Percentiles rank a stretch among this genome's conserved stretches.
These are phyloP conservation scores for Cremastinae sp. DNA, from an alignment of 2,888 invertebrate species.

Conservation along the genomic window DNA sequence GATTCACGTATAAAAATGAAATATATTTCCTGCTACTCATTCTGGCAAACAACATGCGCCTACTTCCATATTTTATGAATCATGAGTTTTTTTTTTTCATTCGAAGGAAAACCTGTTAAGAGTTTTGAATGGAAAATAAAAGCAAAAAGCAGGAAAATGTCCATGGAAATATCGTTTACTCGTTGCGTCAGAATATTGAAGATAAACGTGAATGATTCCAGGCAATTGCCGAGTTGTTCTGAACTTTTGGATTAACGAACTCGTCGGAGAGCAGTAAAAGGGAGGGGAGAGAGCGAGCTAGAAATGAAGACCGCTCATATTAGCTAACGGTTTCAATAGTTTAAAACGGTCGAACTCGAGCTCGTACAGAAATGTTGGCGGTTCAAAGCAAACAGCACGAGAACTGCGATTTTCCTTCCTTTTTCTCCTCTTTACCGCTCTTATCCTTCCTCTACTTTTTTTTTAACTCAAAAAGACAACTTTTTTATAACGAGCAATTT, in stretches of 20 bases:
- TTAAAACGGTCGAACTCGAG: constrained; percentile 47
- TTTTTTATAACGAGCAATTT: constrained; percentile 71
- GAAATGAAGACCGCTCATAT: constrained; percentile 48
- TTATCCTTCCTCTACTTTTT: constrained; percentile 40
- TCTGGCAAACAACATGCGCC: too few species aligned
- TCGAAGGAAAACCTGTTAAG: too few species aligned
- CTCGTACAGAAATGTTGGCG: constrained; percentile 27
- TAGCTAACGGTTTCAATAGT: constrained; percentile 58
- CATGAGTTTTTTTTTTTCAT: too few species aligned
- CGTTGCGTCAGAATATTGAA: too few species aligned
- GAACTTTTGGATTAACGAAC: constrained; percentile 38
- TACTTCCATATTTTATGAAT: too few species aligned
- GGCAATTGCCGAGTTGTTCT: constrained; percentile 23
- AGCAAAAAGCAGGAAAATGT: too few species aligned
- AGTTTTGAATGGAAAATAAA: too few species aligned
- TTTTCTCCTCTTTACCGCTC: constrained; percentile 7
- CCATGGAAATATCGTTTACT: too few species aligned
- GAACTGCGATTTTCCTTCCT: constrained; percentile 11
- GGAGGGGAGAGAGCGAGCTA: not conserved
- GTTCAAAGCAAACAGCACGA: constrained; percentile 42
- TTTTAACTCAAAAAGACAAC: constrained; percentile 63
- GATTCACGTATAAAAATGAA: too few species aligned
- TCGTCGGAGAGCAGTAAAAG: constrained; percentile 14
- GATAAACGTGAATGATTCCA: constrained; percentile 22
- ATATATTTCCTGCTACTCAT: not conserved